Percentiles rank a stretch among this genome's conserved stretches.
These are phyloP conservation scores for Cabera pusaria DNA, from an alignment of 2,888 invertebrate genomes.

Conservation along the genomic window DNA sequence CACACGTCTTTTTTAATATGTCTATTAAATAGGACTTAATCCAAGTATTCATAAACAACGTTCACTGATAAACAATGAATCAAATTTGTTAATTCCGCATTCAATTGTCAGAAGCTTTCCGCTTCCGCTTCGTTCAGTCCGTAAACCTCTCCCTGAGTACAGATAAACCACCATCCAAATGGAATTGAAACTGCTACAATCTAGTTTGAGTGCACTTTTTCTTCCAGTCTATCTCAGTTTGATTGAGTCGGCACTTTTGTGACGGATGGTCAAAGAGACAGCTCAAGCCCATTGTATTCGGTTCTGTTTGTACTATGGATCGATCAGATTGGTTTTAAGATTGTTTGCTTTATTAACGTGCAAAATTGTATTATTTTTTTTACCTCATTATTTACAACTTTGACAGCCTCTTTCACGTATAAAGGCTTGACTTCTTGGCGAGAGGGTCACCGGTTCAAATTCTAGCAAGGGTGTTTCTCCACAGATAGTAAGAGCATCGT, in stretches of 20 bases:
- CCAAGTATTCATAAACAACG: too few species aligned
- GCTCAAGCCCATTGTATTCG: constrained; percentile 19
- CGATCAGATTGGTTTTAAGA: constrained; percentile 1
- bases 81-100: too few species aligned
- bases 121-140: constrained; percentile 32
- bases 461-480: too few species aligned
- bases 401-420: too few species aligned
- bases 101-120: too few species aligned
- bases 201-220: constrained; percentile 63
- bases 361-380: background rate
- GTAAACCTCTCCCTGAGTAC: constrained; percentile 2
- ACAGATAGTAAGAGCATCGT: too few species aligned
- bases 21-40: too few species aligned
- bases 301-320: background rate
- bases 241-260: constrained; percentile 66
- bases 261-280: constrained; percentile 43
- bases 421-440: too few species aligned
- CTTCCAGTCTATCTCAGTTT: constrained; percentile 61
- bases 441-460: too few species aligned
- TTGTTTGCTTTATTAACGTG: background rate
- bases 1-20: too few species aligned
- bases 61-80: too few species aligned
- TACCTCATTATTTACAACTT: too few species aligned
- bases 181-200: constrained; percentile 77
- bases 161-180: constrained; percentile 51